A percentile compares a stretch with the other conserved stretches of the same genome.
These are phyloP conservation scores for Sweltsa coloradensis DNA, from an alignment of 1,140 invertebrate genomes.

Conservation along the genomic window DNA sequence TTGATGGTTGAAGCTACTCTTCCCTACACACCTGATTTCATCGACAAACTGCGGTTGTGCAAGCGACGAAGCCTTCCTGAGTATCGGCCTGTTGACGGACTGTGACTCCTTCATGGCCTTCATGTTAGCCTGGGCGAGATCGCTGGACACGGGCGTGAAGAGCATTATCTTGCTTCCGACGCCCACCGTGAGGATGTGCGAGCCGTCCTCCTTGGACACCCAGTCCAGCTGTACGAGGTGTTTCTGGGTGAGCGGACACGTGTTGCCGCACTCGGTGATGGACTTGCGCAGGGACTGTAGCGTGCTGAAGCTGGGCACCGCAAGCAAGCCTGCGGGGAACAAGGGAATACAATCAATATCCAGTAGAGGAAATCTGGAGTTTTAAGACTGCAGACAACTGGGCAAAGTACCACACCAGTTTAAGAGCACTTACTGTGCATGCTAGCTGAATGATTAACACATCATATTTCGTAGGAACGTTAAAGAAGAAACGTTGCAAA, in stretches of 20 bases:
- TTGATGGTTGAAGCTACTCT: too few relatives aligned
- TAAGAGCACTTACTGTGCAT: too few relatives aligned
- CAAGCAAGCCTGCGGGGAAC: constrained; percentile 52
- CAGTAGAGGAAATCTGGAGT: too few relatives aligned
- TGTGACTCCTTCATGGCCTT: constrained; percentile 77
- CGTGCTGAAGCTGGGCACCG: constrained; percentile 87
- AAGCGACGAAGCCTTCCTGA: constrained; percentile 75
- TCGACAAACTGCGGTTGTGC: constrained; percentile 73
- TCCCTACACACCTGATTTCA: constrained; percentile 65
- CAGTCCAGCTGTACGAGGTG: constrained; percentile 82
- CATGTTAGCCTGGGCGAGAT: constrained; percentile 80
- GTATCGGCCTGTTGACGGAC: constrained; percentile 62
- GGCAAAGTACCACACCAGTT: too few relatives aligned
- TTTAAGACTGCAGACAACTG: too few relatives aligned
- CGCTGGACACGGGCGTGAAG: constrained; percentile 75
- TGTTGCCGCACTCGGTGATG: constrained; percentile 83
- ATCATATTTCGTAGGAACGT: too few relatives aligned
- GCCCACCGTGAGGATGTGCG: constrained; percentile 92
- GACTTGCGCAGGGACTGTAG: constrained; percentile 77
- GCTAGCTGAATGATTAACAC: too few relatives aligned
- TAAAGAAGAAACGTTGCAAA: too few relatives aligned
- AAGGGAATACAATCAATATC: background rate
- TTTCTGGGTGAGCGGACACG: constrained; percentile 75
- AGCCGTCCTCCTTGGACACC: constrained; percentile 98
- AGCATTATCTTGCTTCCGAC: constrained; percentile 80